A percentile compares a stretch with the other conserved stretches of the same genome.
Conservation (phyloP, 2,888 invertebrate species). For the Ectemnius lituratus region DNA sequence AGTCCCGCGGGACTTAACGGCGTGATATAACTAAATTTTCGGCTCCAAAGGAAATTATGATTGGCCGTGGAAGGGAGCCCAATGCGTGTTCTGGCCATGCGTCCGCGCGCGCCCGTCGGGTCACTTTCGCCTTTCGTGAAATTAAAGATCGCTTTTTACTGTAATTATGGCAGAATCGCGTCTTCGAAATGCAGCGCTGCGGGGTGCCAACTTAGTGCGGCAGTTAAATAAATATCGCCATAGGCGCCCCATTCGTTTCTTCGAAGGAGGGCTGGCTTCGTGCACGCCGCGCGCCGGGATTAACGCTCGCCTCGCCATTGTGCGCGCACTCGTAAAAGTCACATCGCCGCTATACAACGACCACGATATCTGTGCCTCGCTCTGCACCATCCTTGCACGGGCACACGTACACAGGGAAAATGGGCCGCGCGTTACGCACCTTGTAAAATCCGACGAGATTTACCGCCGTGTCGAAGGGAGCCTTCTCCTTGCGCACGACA, state of each 20-base stretch:
- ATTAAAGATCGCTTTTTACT: conserved; percentile 67
- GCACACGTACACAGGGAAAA: too few relatives aligned
- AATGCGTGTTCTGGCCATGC: conserved; percentile 8
- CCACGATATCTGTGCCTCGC: too few relatives aligned
- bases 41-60: conserved; percentile 13
- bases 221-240: conserved; percentile 70
- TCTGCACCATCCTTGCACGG: too few relatives aligned
- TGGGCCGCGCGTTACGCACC: conserved; percentile 51
- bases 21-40: not conserved
- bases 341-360: conserved; percentile 18
- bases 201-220: conserved; percentile 68
- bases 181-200: conserved; percentile 64
- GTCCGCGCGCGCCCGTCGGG: conserved; percentile 37
- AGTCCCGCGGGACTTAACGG: conserved; percentile 5
- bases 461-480: conserved; percentile 43
- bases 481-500: too few relatives aligned
- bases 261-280: conserved; percentile 50
- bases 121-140: conserved; percentile 54
- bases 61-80: not conserved
- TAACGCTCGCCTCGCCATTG: conserved; percentile 55
- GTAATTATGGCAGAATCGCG: conserved; percentile 67
- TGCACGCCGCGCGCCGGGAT: conserved; percentile 40
- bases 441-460: conserved; percentile 54
- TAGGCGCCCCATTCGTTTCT: conserved; percentile 60
- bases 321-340: conserved; percentile 54